Evolutionary conservation across 2,113 vertebrate species (phyloP), one percentile per base, ranked within the genome.

Genomic region (Nothoprocta pentlandii): DNA sequence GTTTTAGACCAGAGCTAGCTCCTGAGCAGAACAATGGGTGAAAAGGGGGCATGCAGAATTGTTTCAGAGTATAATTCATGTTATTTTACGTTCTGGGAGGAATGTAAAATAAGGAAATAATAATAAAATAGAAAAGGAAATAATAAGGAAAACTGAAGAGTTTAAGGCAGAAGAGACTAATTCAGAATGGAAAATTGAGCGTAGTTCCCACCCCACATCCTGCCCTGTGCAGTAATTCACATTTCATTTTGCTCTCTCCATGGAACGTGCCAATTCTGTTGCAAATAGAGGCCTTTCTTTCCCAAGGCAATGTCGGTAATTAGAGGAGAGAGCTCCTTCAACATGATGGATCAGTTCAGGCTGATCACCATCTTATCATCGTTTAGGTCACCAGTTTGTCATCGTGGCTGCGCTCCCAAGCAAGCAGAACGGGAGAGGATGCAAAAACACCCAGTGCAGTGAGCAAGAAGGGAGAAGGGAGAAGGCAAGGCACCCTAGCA

Each of bases 401-500:
- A 39, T 56, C 41, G 25, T 41, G 16, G n/a, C 2, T 76, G 47
- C 91, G 79, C 75, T 85, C 79, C 36, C 71, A 78, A 89, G 62
- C 71, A 89, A n/a, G 36, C 63, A 64, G 36, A 39, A 39, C 36
- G 8, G 28, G 79, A 78, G 0, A 85, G 58, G 2, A 80, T 61
- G 67, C 68, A 87, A 90, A 95, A 88, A 80, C 49, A 49, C 28
- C 11, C 3, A 80, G 53, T 54, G 74, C 16, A 67, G 53, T 34
- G 75, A 91, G 71, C n/a, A 87, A 56, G 53, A 92, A 91, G 80
- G 74, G 70, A 87, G 80, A 82, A 84, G 58, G 81, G 36, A 89
- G 85, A 67, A 88, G 63, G 59, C 32, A 51, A 63, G 34, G 85
- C 79, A 68, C 42, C 7, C 26, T 17, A 59, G 28, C 8, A 41